Evolutionary conservation across 1,140 invertebrate species (phyloP).

Genomic region (Meteorus sp.): DNA sequence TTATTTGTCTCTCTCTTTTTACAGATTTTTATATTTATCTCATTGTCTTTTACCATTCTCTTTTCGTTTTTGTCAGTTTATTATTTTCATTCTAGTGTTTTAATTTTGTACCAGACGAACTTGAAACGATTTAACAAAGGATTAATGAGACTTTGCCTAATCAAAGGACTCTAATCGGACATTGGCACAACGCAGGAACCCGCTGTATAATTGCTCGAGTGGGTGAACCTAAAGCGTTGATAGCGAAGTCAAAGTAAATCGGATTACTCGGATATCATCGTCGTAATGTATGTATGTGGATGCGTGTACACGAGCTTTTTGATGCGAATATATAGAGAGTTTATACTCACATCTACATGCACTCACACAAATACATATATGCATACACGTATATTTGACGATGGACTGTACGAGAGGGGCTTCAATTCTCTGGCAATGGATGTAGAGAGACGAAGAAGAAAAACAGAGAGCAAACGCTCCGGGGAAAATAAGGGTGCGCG

Average conservation of each 20-base stretch:
- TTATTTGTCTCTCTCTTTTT: too few relatives aligned
- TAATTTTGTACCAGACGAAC: background rate
- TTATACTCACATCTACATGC: too few relatives aligned
- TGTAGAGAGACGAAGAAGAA: background rate
- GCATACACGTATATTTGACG: too few relatives aligned
- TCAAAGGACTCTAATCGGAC: constrained; percentile 41
- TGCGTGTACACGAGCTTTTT: constrained; percentile 34
- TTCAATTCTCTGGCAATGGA: too few relatives aligned
- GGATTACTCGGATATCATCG: constrained; percentile 59
- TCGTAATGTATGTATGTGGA: constrained; percentile 56
- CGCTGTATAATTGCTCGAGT: constrained; percentile 52
- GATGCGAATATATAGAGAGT: constrained; percentile 14
- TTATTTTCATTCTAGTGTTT: background rate
- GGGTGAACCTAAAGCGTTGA: constrained; percentile 50
- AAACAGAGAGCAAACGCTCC: constrained; percentile 18
- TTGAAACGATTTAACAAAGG: constrained; percentile 13
- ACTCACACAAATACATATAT: too few relatives aligned
- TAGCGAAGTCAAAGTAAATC: constrained; percentile 59
- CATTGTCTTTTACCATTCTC: too few relatives aligned
- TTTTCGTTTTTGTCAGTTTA: too few relatives aligned
- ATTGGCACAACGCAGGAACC: constrained; percentile 34
- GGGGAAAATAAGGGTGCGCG: constrained; percentile 51
- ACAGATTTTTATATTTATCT: too few relatives aligned
- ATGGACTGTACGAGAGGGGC: too few relatives aligned
- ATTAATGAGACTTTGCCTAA: constrained; percentile 35